phyloP scores from a whole-genome alignment of 1,140 invertebrate species.

The Wasmannia auropunctata region DNA sequence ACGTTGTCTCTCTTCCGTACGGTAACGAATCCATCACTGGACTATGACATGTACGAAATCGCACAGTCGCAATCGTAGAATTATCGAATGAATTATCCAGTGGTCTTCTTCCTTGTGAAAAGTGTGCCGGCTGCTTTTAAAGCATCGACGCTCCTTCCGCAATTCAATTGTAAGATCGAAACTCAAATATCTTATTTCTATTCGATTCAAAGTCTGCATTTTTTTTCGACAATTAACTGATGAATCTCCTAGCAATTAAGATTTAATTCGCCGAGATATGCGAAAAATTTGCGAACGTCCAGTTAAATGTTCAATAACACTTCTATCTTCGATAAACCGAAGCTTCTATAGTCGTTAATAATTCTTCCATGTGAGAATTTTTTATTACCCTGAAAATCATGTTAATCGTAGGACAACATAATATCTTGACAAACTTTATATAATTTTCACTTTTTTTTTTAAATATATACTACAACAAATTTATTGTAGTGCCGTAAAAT shows the following conservation, averaged over 20 bases:
- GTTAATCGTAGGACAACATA: too few relatives aligned
- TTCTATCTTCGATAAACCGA: not conserved
- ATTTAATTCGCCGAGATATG: not conserved
- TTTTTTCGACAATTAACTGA: not conserved
- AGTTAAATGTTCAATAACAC: too few relatives aligned
- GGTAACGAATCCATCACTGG: slow-evolving; percentile 4
- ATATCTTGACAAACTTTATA: too few relatives aligned
- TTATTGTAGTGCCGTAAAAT: too few relatives aligned
- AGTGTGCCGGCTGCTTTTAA: not conserved
- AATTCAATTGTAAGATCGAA: not conserved
- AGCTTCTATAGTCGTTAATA: too few relatives aligned
- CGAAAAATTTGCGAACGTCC: not conserved
- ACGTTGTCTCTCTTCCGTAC: slow-evolving; percentile 39
- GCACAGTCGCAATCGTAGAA: not conserved
- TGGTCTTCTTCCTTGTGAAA: not conserved
- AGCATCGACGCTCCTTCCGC: not conserved
- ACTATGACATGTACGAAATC: slow-evolving; percentile 6
- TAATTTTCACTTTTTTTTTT: too few relatives aligned
- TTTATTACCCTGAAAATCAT: too few relatives aligned
- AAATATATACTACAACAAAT: too few relatives aligned
- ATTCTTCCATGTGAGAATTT: too few relatives aligned
- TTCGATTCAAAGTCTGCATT: not conserved
- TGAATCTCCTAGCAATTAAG: not conserved
- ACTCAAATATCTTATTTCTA: not conserved
- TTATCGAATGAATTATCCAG: not conserved